Percentiles rank a stretch among this genome's conserved stretches.
Evolutionary conservation across 2,888 invertebrate species (phyloP).

Genomic region (Pediacus dermestoides): DNA sequence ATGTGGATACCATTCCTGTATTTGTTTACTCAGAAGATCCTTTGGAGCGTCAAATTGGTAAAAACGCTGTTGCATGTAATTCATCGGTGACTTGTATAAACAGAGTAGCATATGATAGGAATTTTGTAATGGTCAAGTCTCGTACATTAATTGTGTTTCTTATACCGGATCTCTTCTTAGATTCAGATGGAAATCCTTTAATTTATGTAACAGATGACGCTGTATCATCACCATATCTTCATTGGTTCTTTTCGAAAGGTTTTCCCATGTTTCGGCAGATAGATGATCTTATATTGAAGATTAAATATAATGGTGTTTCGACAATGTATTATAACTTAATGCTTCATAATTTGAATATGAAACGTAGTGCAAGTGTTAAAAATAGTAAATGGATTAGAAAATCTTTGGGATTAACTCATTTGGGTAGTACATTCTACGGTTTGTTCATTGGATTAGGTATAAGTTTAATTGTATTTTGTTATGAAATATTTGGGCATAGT

Average conservation of each 20-base stretch:
- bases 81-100: background rate
- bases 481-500: too few species aligned
- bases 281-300: background rate
- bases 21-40: background rate
- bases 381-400: background rate
- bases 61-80: background rate
- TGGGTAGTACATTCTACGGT: too few species aligned
- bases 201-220: background rate
- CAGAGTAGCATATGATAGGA: background rate
- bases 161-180: background rate
- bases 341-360: background rate
- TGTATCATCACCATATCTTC: background rate
- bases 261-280: background rate
- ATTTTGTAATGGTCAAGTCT: background rate
- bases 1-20: background rate
- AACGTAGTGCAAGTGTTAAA: background rate
- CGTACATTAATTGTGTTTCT: background rate
- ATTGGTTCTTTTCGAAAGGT: background rate
- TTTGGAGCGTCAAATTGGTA: background rate
- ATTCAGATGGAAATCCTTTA: background rate
- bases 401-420: slow-evolving; percentile 1
- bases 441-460: too few species aligned
- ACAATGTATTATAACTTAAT: background rate
- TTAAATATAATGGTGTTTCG: background rate
- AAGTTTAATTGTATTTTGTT: too few species aligned